phyloP scores from a whole-genome alignment of 2,797 vertebrate genomes.

The Discoglossus pictus region DNA sequence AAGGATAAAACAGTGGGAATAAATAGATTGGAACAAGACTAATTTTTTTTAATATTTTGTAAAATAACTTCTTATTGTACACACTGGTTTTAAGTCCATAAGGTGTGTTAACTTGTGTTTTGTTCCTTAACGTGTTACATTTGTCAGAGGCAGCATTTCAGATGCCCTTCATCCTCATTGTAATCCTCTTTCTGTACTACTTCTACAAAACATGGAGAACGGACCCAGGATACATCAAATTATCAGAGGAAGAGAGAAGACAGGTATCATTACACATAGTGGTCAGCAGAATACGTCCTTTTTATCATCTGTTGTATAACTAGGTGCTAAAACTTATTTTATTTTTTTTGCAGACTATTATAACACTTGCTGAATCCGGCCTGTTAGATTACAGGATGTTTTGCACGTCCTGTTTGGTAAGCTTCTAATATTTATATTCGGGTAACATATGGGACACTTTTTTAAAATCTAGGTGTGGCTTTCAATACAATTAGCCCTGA shows the following conservation, averaged over 20 bases:
- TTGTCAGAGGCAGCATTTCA: slow-evolving; percentile 66
- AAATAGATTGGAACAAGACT: no score
- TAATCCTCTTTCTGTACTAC: slow-evolving; percentile 81
- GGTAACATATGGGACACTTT: no score
- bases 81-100: no score
- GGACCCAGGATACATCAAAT: slow-evolving; percentile 85
- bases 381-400: slow-evolving; percentile 89
- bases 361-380: slow-evolving; percentile 88
- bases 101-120: not conserved
- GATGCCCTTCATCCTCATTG: slow-evolving; percentile 74
- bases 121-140: slow-evolving; percentile 76
- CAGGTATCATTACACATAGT: slow-evolving; percentile 69
- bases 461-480: no score
- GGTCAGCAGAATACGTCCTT: no score
- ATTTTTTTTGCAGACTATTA: slow-evolving; percentile 79
- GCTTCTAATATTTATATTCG: slow-evolving; percentile 52
- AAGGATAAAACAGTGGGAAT: no score
- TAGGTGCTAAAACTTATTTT: no score
- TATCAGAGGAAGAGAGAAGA: slow-evolving; percentile 89
- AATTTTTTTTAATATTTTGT: no score
- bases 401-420: slow-evolving; percentile 93
- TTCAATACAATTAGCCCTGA: no score
- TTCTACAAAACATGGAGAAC: slow-evolving; percentile 86
- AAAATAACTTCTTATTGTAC: no score
- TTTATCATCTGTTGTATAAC: no score